phyloP scores from a whole-genome alignment of 1,140 invertebrate genomes.

The Amyelois transitella region DNA sequence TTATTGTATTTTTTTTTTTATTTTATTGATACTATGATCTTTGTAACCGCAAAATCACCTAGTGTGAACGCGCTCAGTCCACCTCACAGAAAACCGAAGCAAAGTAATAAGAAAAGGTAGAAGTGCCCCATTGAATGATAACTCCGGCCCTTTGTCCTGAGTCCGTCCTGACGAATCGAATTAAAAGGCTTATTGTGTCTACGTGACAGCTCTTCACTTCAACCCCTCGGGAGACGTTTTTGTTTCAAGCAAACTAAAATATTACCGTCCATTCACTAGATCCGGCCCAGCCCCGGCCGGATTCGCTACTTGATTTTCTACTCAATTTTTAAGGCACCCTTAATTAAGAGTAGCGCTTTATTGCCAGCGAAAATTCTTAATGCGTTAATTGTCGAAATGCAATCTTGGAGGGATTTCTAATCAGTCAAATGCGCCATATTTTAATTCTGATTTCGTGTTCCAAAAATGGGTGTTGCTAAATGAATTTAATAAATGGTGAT shows the following conservation, averaged over 20 bases:
- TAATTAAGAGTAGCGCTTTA: slow-evolving; percentile 72
- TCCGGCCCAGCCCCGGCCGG: slow-evolving; percentile 38
- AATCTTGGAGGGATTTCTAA: slow-evolving; percentile 64
- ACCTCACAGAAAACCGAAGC: slow-evolving; percentile 56
- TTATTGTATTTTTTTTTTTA: no score
- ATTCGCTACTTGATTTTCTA: slow-evolving; percentile 72
- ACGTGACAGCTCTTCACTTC: slow-evolving; percentile 62
- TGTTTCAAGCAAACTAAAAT: slow-evolving; percentile 73
- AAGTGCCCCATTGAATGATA: slow-evolving; percentile 74
- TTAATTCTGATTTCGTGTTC: slow-evolving; percentile 48
- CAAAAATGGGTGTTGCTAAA: slow-evolving; percentile 31
- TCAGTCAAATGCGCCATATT: slow-evolving; percentile 60
- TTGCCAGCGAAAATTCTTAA: slow-evolving; percentile 66
- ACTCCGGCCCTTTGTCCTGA: slow-evolving; percentile 59
- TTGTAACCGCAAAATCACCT: slow-evolving; percentile 16
- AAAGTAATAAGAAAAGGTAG: slow-evolving; percentile 71
- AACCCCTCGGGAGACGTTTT: slow-evolving; percentile 45
- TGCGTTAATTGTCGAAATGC: slow-evolving; percentile 74
- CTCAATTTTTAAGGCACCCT: slow-evolving; percentile 72
- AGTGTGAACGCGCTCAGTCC: slow-evolving; percentile 25
- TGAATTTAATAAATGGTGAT: slow-evolving; percentile 42
- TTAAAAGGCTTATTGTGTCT: slow-evolving; percentile 75
- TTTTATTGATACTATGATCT: no score
- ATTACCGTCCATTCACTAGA: slow-evolving; percentile 71
- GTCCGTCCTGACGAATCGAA: slow-evolving; percentile 73